Conservation (phyloP, 1,140 invertebrate species). For the Adoxophyes honmai region DNA sequence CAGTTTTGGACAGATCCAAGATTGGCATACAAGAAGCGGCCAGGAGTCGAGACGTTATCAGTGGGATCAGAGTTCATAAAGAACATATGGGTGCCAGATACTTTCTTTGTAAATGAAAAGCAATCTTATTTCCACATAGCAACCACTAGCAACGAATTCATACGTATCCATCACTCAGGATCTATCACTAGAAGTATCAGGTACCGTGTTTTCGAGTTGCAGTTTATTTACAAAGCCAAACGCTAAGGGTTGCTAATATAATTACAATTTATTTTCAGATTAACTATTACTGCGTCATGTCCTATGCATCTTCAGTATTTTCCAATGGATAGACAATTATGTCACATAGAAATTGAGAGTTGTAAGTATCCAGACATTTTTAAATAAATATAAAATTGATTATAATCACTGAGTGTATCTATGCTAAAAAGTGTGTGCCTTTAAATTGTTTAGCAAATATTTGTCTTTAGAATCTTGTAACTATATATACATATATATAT, state of each 20-base stretch:
- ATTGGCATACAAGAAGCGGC: slow-evolving; percentile 91
- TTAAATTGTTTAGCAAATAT: not conserved
- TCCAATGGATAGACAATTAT: slow-evolving; percentile 97
- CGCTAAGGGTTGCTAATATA: not conserved
- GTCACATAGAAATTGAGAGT: slow-evolving; percentile 98
- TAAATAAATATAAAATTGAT: slow-evolving; percentile 17
- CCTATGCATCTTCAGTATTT: slow-evolving; percentile 99
- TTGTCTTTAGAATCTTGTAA: not conserved
- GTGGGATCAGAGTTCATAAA: slow-evolving; percentile 97
- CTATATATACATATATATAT: not conserved
- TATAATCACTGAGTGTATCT: slow-evolving; percentile 7
- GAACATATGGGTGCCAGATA: slow-evolving; percentile 99
- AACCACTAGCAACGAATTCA: slow-evolving; percentile 98
- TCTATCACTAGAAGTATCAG: slow-evolving; percentile 97
- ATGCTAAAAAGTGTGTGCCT: slow-evolving; percentile 10
- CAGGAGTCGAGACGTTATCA: slow-evolving; percentile 91
- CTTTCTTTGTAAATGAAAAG: slow-evolving; percentile 99
- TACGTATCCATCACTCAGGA: slow-evolving; percentile 95
- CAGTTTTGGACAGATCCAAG: slow-evolving; percentile 98
- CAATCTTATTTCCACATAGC: slow-evolving; percentile 99
- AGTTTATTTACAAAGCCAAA: not conserved
- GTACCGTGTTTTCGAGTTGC: slow-evolving; percentile 77
- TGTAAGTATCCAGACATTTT: slow-evolving; percentile 87
- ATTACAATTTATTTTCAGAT: slow-evolving; percentile 80
- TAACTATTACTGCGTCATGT: slow-evolving; percentile 98